Evolutionary conservation across 2,113 vertebrate species (phyloP).

Genomic region (Ptyas mucosa): DNA sequence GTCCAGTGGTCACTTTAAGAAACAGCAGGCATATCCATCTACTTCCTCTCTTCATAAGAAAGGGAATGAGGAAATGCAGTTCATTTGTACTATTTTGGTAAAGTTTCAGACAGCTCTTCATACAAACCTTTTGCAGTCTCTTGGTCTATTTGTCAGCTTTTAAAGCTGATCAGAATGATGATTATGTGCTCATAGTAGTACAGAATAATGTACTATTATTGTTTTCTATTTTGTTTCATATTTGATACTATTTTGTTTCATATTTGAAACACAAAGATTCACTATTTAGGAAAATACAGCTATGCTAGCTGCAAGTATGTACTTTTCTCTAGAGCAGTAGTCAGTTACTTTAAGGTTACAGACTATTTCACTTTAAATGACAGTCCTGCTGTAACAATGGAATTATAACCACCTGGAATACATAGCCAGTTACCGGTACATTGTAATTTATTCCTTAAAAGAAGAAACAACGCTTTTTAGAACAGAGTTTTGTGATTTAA

Average conservation of each 20-base stretch:
- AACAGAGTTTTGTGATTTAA: not conserved
- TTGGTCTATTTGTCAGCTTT: not conserved
- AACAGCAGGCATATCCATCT: not conserved
- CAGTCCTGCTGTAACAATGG: not conserved
- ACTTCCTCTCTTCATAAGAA: not conserved
- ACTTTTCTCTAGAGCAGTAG: not conserved
- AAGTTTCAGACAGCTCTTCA: not conserved
- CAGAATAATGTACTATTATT: too few relatives aligned
- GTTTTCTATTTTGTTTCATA: not conserved
- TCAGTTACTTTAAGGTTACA: not conserved
- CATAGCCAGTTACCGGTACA: not conserved
- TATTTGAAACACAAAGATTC: not conserved
- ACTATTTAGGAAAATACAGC: not conserved
- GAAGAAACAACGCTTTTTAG: not conserved
- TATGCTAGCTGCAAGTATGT: not conserved
- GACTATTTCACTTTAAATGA: not conserved
- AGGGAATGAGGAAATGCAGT: not conserved
- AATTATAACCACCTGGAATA: not conserved
- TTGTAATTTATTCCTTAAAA: not conserved
- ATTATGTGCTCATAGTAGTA: not conserved
- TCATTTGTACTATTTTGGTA: not conserved
- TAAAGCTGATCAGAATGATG: not conserved
- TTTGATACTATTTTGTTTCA: not conserved
- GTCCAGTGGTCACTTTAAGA: constrained; percentile 1
- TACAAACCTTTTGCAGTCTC: not conserved